Conservation (phyloP, 2,888 invertebrate genomes). For the Formica aserva region DNA sequence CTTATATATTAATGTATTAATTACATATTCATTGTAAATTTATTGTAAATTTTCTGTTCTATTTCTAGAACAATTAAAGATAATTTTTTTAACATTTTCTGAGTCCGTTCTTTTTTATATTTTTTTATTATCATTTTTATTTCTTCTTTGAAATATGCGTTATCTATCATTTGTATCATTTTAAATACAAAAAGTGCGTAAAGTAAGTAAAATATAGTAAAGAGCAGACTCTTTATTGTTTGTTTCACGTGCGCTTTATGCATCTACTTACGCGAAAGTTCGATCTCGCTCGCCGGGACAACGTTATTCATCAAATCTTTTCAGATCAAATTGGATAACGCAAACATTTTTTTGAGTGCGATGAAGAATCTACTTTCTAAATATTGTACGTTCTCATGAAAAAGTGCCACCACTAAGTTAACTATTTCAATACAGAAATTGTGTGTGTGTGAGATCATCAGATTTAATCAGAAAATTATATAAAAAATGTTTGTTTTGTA, state of each 20-base stretch:
- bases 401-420: slow-evolving; percentile 65
- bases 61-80: not conserved
- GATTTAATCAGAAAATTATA: not conserved
- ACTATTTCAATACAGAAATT: slow-evolving; percentile 58
- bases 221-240: not conserved
- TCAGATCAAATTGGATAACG: slow-evolving; percentile 60
- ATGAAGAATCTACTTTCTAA: slow-evolving; percentile 54
- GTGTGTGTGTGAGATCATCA: not conserved
- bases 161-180: not conserved
- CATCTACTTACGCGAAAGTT: slow-evolving; percentile 54
- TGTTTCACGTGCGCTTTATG: not conserved
- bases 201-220: not conserved
- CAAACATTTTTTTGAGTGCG: slow-evolving; percentile 56
- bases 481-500: not conserved
- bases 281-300: slow-evolving; percentile 28
- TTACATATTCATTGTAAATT: not conserved
- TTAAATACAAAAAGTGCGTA: not conserved
- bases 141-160: not conserved
- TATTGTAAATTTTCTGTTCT: not conserved
- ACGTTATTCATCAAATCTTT: slow-evolving; percentile 36
- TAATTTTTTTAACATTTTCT: not conserved
- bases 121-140: not conserved
- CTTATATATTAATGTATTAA: not conserved
- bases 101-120: not conserved
- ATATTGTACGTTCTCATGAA: slow-evolving; percentile 63